Evolutionary conservation across 2,888 invertebrate genomes (phyloP), one percentile per base, ranked within the genome.

Genomic region (Netelia melanura): DNA sequence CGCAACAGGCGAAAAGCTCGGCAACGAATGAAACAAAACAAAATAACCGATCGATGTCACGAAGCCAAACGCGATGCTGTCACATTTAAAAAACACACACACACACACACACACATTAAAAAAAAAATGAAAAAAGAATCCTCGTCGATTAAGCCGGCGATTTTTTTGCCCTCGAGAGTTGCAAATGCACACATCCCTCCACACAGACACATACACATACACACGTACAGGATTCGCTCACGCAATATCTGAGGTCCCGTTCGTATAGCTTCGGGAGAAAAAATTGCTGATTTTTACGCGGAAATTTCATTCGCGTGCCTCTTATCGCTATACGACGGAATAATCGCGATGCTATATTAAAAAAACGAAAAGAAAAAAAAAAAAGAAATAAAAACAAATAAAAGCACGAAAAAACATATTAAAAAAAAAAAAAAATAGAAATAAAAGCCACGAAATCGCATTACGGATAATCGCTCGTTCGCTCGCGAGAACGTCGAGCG

Each of bases 381-480:
- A 30, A 54, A 54, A 5, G 17, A 2, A 54, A 25, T 25, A 67
- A 25, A n/a, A 17, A 65, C 30, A 76, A 11, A n/a, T 9, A 76
- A 23, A 38, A 38, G 17, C 17, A 54, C 30, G 54, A 56, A 30
- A 54, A 56, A 9, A 38, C 1, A 54, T n/a, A 48, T 62, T 14
- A 61, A 56, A 58, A 56, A 38, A 64, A 56, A 38, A 64, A 54
- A 43, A 54, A 43, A 48, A 23, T 61, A 48, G 23, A 38, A 21
- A 38, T 68, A 68, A 38, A 62, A 21, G 30, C 43, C 56, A 72
- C 44, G 62, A 75, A 70, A 76, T 80, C 71, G n/a, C 71, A 71
- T 75, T 67, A 76, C 65, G 65, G 62, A 70, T 65, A 81, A 81
- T 61, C 74, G 74, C 52, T 75, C 62, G 81, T 25, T 17, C 56